Evolutionary conservation across 2,113 vertebrate species (phyloP).

Genomic region (Scomber scombrus): DNA sequence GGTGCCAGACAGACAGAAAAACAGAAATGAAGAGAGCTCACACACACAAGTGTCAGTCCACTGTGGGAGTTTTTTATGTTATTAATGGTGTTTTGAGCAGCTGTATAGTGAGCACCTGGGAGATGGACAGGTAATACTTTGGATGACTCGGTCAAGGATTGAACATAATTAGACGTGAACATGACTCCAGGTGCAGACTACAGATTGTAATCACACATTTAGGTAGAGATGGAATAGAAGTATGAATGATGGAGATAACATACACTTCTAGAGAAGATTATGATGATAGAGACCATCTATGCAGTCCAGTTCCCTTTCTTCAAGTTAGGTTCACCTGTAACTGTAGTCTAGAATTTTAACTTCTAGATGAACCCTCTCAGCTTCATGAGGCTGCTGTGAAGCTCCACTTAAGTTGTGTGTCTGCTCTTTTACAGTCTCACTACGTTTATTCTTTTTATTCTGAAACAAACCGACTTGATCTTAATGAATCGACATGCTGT

Average conservation of each 20-base stretch:
- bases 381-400: neutral
- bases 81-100: conserved; percentile 52
- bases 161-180: neutral
- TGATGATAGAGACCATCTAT: neutral
- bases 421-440: neutral
- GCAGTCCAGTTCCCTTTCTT: neutral
- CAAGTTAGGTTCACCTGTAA: neutral
- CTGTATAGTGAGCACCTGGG: conserved; percentile 43
- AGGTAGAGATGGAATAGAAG: neutral
- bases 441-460: neutral
- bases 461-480: neutral
- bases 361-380: neutral
- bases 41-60: conserved; percentile 37
- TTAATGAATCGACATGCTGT: too few species aligned
- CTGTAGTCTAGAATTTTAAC: neutral
- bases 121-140: conserved; percentile 22
- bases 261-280: neutral
- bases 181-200: neutral
- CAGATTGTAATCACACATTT: neutral
- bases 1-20: conserved; percentile 83
- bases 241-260: neutral
- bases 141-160: neutral
- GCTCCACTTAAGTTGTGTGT: neutral
- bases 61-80: conserved; percentile 58
- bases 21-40: conserved; percentile 67